Evolutionary conservation across 2,113 vertebrate species (phyloP).

Genomic region (Sisor rabdophorus): DNA sequence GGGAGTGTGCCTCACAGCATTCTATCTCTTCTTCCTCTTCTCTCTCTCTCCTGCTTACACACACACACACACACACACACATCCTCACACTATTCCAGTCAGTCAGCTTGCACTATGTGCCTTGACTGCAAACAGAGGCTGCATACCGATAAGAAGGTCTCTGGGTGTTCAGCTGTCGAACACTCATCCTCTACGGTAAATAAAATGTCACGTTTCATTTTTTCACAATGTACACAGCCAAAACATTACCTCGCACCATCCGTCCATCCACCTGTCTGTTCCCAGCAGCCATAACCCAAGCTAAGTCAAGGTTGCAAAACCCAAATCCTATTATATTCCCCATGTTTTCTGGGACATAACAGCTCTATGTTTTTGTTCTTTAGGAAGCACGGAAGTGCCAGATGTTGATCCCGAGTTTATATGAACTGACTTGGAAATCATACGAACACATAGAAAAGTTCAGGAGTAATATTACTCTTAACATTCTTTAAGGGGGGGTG

Average conservation of each 20-base stretch:
- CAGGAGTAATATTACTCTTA: slow-evolving; percentile 52
- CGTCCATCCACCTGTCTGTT: slow-evolving; percentile 21
- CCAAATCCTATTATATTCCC: slow-evolving; percentile 38
- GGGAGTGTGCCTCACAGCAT: slow-evolving; percentile 1
- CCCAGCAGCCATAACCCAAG: slow-evolving; percentile 4
- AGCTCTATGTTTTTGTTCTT: slow-evolving; percentile 53
- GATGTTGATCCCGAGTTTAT: slow-evolving; percentile 50
- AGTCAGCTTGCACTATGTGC: slow-evolving; percentile 31
- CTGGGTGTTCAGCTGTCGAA: slow-evolving; percentile 40
- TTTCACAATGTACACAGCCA: slow-evolving; percentile 24
- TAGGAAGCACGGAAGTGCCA: slow-evolving; percentile 49
- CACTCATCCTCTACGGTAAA: slow-evolving; percentile 46
- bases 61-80: slow-evolving; percentile 7
- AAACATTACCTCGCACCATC: background rate
- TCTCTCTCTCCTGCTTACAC: background rate
- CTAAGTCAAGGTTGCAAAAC: background rate
- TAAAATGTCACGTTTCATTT: slow-evolving; percentile 52
- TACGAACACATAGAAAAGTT: slow-evolving; percentile 44
- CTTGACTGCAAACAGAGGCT: slow-evolving; percentile 37
- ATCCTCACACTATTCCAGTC: slow-evolving; percentile 18
- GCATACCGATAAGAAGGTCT: slow-evolving; percentile 55
- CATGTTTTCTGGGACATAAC: slow-evolving; percentile 1
- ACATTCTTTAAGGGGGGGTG: too few relatives aligned
- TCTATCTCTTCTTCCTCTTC: background rate
- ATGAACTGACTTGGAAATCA: slow-evolving; percentile 47